Percentiles rank a stretch among this genome's conserved stretches.
These are phyloP conservation scores for Aldrovandia affinis DNA, from an alignment of 2,797 vertebrate species.

Conservation along the genomic window DNA sequence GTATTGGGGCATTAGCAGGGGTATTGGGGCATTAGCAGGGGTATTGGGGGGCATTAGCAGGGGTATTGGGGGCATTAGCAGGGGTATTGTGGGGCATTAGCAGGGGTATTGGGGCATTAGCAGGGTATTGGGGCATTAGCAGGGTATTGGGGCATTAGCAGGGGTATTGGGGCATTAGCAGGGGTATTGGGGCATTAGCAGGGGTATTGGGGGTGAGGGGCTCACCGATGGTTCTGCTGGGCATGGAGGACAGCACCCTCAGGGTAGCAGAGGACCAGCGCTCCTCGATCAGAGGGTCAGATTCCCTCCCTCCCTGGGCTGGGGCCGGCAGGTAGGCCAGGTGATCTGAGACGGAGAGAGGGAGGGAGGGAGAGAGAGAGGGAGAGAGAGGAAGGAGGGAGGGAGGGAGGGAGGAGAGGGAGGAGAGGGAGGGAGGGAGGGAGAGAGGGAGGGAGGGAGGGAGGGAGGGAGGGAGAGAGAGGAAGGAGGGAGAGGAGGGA, in stretches of 20 bases:
- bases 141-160: too few species aligned
- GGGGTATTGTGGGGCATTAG: too few species aligned
- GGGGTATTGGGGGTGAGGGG: neutral
- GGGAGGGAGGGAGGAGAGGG: too few species aligned
- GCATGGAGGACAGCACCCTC: conserved; percentile 87
- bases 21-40: too few species aligned
- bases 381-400: too few species aligned
- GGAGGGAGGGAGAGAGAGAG: neutral
- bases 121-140: too few species aligned
- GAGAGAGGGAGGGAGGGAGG: neutral
- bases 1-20: too few species aligned
- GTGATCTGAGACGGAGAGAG: conserved; percentile 40
- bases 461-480: neutral
- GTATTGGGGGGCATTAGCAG: too few species aligned
- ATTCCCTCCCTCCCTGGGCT: neutral
- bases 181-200: neutral
- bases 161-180: too few species aligned
- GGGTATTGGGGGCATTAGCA: too few species aligned
- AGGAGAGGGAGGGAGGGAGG: too few species aligned
- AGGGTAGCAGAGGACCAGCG: conserved; percentile 75
- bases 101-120: too few species aligned
- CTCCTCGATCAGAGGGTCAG: conserved; percentile 48
- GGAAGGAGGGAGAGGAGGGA: neutral
- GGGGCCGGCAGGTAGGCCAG: rapidly evolving
- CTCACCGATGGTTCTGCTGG: conserved; percentile 94